These are phyloP conservation scores for Drosophila mulleri DNA, from an alignment of 2,888 invertebrate species.

Conservation along the genomic window DNA sequence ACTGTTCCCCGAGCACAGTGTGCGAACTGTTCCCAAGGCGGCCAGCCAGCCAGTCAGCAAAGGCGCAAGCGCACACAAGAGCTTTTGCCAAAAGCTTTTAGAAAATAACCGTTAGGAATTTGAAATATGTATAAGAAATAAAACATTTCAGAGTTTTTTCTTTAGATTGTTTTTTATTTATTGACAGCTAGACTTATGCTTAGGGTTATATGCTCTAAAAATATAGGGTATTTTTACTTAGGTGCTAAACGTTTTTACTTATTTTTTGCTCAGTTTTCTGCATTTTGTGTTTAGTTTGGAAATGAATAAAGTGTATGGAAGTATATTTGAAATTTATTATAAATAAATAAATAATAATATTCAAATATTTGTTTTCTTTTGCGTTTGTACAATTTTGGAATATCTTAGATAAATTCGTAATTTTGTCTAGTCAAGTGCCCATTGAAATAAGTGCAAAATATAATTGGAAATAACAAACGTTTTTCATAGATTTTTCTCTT, in stretches of 20 bases:
- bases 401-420: slow-evolving; percentile 55
- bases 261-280: slow-evolving; percentile 2
- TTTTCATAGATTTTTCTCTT: slow-evolving; percentile 26
- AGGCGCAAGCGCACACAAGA: slow-evolving; percentile 42
- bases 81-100: slow-evolving; percentile 38
- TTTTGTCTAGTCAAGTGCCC: slow-evolving; percentile 61
- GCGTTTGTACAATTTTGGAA: slow-evolving; percentile 51
- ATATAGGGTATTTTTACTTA: slow-evolving; percentile 64
- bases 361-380: slow-evolving; percentile 10
- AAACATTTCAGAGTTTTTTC: slow-evolving; percentile 3
- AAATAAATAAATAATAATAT: slow-evolving; percentile 28
- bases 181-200: slow-evolving; percentile 68
- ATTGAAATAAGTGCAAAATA: slow-evolving; percentile 71
- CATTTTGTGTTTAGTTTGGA: slow-evolving; percentile 23
- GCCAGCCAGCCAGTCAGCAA: slow-evolving; percentile 2
- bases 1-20: slow-evolving; percentile 38
- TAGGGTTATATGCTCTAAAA: slow-evolving; percentile 73
- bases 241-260: slow-evolving; percentile 47
- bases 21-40: slow-evolving; percentile 3
- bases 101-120: slow-evolving; percentile 24
- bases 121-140: slow-evolving; percentile 2
- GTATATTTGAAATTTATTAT: slow-evolving; percentile 21
- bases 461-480: slow-evolving; percentile 54
- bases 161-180: slow-evolving; percentile 48
- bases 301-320: slow-evolving; percentile 47